A percentile compares a stretch with the other conserved stretches of the same genome.
phyloP scores from a whole-genome alignment of 2,888 invertebrate genomes.

The Melinaea marsaeus region DNA sequence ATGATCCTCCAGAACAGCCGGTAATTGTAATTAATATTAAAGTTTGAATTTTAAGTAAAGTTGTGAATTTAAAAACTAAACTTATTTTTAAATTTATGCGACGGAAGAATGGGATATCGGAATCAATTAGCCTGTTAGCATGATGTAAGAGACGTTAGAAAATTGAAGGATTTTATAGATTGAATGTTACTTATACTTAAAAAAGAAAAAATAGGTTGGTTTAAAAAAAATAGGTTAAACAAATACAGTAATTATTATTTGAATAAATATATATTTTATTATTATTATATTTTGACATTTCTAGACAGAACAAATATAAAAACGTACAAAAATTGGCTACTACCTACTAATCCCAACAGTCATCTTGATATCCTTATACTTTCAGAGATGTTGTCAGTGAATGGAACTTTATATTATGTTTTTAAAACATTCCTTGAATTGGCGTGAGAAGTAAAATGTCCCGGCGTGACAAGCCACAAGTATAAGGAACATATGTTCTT shows the following conservation, averaged over 20 bases:
- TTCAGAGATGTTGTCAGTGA: conserved; percentile 61
- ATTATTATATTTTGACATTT: no score
- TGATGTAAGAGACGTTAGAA: not conserved
- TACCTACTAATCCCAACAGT: not conserved
- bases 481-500: conserved; percentile 40
- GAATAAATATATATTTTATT: no score
- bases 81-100: not conserved
- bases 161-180: not conserved
- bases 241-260: no score
- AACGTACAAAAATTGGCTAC: no score
- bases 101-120: not conserved
- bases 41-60: no score
- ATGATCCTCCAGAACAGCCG: no score
- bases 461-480: conserved; percentile 47
- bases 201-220: no score
- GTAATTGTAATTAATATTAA: no score
- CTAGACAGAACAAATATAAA: no score
- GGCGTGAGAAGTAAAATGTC: conserved; percentile 47
- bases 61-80: no score
- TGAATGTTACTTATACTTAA: not conserved
- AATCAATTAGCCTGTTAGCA: not conserved
- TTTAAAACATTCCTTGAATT: conserved; percentile 50
- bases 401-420: conserved; percentile 62
- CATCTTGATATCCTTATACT: conserved; percentile 43
- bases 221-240: no score